These are phyloP conservation scores for Papilio protenor DNA, from an alignment of 2,888 invertebrate genomes.

Conservation along the genomic window DNA sequence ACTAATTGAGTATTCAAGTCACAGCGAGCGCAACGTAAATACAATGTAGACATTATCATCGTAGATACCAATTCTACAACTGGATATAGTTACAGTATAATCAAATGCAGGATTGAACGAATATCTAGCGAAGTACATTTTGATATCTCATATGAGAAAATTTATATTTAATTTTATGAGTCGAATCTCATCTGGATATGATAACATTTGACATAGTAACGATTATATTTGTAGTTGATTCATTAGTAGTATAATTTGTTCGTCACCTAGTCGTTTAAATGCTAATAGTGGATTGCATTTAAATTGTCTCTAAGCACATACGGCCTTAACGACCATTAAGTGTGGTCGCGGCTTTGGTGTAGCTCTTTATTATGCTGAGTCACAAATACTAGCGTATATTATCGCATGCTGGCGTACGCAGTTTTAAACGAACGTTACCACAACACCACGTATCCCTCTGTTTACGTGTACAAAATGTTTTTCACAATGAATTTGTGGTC, in stretches of 20 bases:
- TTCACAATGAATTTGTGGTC: slow-evolving; percentile 20
- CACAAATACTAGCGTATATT: slow-evolving; percentile 1
- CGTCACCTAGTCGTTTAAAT: slow-evolving; percentile 17
- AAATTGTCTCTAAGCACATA: slow-evolving; percentile 32
- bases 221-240: not conserved
- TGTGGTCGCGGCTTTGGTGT: slow-evolving; percentile 6
- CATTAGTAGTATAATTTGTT: not conserved
- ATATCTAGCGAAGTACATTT: not conserved
- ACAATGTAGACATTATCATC: slow-evolving; percentile 16
- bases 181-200: not conserved
- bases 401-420: slow-evolving; percentile 12
- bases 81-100: slow-evolving; percentile 14
- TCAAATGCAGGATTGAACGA: not conserved
- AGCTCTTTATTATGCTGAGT: slow-evolving; percentile 32
- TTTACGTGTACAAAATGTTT: slow-evolving; percentile 15
- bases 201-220: not conserved
- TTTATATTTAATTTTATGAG: not conserved
- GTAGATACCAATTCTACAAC: not conserved
- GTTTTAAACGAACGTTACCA: slow-evolving; percentile 25
- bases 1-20: slow-evolving; percentile 11
- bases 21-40: slow-evolving; percentile 14
- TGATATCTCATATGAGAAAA: not conserved
- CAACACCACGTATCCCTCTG: slow-evolving; percentile 21
- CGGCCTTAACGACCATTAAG: slow-evolving; percentile 37
- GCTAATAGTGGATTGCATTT: slow-evolving; percentile 41